phyloP scores from a whole-genome alignment of 2,113 vertebrate species.

The Meles meles region DNA sequence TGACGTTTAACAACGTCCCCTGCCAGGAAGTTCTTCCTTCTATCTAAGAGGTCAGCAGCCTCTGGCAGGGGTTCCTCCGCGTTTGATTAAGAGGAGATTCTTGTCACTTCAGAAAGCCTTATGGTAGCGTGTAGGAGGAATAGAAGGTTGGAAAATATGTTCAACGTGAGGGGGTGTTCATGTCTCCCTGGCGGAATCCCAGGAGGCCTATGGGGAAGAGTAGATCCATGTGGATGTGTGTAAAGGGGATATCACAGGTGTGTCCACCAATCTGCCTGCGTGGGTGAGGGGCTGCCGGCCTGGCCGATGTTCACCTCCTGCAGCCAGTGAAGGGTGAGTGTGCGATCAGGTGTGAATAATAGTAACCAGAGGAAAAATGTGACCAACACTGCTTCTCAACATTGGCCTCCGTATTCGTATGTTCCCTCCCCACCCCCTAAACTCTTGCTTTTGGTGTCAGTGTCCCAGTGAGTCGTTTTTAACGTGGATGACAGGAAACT shows the following conservation, averaged over 20 bases:
- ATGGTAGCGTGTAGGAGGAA: neutral
- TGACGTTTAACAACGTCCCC: neutral
- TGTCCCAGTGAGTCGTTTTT: rapidly evolving
- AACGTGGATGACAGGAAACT: rapidly evolving
- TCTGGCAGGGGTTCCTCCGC: neutral
- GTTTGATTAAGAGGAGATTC: slow-evolving; percentile 14
- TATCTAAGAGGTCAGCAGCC: neutral
- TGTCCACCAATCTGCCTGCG: rapidly evolving
- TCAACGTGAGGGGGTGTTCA: rapidly evolving
- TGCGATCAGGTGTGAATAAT: neutral
- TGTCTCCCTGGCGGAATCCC: neutral
- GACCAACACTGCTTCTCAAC: neutral
- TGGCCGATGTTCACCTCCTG: rapidly evolving
- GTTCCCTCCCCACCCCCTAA: rapidly evolving
- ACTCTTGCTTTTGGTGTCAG: too few relatives aligned
- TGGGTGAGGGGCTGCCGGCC: neutral
- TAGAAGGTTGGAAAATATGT: neutral
- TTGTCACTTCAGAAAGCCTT: neutral
- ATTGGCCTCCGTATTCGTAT: rapidly evolving
- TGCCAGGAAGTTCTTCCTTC: neutral
- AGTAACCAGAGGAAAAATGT: rapidly evolving
- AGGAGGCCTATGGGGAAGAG: neutral
- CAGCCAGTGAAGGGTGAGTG: rapidly evolving
- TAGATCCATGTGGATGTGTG: rapidly evolving
- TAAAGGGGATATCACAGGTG: rapidly evolving